These are phyloP conservation scores for Drosophila murphyi DNA, from an alignment of 1,140 invertebrate species.

Conservation along the genomic window DNA sequence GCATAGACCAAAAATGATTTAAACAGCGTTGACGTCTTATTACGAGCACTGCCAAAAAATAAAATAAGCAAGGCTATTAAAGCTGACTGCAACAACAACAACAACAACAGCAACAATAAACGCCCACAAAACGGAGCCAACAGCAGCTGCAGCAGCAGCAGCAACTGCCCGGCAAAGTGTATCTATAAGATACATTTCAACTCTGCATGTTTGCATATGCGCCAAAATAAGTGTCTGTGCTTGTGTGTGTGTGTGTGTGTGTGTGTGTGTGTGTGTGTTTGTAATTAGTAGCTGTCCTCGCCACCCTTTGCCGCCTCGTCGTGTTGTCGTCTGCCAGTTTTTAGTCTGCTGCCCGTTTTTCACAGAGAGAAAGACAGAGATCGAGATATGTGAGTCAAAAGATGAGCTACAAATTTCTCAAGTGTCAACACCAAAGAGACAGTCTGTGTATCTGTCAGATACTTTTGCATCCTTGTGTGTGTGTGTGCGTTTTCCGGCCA, in stretches of 20 bases:
- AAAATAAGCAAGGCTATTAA: conserved; percentile 6
- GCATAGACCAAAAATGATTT: conserved; percentile 45
- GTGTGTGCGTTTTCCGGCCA: conserved; percentile 52
- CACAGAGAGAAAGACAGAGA: conserved; percentile 8
- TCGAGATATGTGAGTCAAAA: conserved; percentile 77
- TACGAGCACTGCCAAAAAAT: conserved; percentile 65
- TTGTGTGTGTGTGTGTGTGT: conserved; percentile 37
- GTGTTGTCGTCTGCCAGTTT: conserved; percentile 66
- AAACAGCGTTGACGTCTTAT: conserved; percentile 75
- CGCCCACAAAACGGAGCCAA: conserved; percentile 6
- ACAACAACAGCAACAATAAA: not conserved
- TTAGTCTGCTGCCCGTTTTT: conserved; percentile 54
- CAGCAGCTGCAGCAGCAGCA: conserved; percentile 48
- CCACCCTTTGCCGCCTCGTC: not conserved
- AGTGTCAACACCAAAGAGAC: conserved; percentile 76
- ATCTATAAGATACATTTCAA: conserved; percentile 66
- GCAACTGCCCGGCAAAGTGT: conserved; percentile 7
- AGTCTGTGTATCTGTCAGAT: conserved; percentile 46
- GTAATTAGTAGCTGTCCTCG: conserved; percentile 67
- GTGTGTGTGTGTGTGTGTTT: conserved; percentile 41
- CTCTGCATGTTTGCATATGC: conserved; percentile 50
- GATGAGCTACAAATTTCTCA: conserved; percentile 84
- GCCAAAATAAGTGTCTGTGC: conserved; percentile 13
- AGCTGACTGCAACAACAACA: conserved; percentile 8
- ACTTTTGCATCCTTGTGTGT: conserved; percentile 42